Percentiles rank a stretch among this genome's conserved stretches.
Evolutionary conservation across 2,113 vertebrate species (phyloP).

Genomic region (Neoarius graeffei): DNA sequence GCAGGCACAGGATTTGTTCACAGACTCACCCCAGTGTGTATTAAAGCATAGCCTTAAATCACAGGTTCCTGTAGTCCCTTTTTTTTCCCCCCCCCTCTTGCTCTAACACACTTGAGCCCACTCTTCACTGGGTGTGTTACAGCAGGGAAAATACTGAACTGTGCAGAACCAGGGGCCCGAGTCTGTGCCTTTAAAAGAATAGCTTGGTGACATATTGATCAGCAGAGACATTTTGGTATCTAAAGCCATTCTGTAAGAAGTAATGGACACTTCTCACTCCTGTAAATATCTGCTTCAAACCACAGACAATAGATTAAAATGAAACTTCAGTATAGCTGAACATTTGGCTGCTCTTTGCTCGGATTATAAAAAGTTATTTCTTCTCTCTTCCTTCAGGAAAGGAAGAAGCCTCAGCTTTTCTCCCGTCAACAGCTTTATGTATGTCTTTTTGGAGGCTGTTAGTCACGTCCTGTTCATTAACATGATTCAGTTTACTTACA

Average conservation of each 20-base stretch:
- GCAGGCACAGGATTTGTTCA: neutral
- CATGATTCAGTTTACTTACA: neutral
- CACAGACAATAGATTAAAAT: neutral
- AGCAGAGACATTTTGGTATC: neutral
- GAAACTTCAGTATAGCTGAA: neutral
- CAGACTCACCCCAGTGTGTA: neutral
- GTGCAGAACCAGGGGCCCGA: neutral
- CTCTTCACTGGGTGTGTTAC: neutral
- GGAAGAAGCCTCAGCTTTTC: neutral
- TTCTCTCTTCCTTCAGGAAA: too few relatives aligned
- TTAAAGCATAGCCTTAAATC: neutral
- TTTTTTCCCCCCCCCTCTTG: neutral
- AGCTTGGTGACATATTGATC: neutral
- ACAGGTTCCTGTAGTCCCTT: neutral
- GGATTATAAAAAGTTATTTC: too few relatives aligned
- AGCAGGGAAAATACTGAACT: neutral
- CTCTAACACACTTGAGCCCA: neutral
- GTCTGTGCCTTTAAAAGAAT: neutral
- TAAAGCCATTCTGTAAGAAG: neutral
- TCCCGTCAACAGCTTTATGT: neutral
- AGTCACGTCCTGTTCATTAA: conserved; percentile 8
- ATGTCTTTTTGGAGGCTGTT: neutral
- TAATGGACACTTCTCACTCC: neutral
- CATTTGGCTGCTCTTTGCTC: neutral
- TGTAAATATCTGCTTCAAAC: too few relatives aligned